A percentile compares a stretch with the other conserved stretches of the same genome.
Conservation (phyloP, 2,797 vertebrate genomes). For the Pangasius sanitwongsei region DNA sequence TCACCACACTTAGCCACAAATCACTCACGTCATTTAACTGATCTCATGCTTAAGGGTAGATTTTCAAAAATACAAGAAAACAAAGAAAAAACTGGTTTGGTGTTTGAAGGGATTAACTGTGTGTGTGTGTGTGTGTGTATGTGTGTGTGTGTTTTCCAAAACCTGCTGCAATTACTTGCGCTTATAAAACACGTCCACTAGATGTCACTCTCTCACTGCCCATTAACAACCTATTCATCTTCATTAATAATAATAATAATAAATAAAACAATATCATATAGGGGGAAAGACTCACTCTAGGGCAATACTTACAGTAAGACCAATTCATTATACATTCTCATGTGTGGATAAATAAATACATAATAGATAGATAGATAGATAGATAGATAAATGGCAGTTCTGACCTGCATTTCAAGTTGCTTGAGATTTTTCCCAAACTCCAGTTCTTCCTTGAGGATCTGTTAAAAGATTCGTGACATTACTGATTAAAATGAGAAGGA, state of each 20-base stretch:
- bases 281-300: not conserved
- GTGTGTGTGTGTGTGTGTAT: not conserved
- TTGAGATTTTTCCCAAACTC: constrained; percentile 50
- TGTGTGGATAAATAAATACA: not conserved
- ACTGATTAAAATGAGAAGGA: not conserved
- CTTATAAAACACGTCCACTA: not conserved
- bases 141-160: not conserved
- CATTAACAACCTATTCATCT: not conserved
- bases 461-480: constrained; percentile 23
- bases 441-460: constrained; percentile 58
- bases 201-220: not conserved
- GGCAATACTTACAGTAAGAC: not conserved
- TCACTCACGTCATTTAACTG: too few species aligned
- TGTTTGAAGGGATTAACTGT: not conserved
- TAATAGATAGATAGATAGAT: constrained; percentile 12
- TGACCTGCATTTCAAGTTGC: constrained; percentile 67
- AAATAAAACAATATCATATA: not conserved
- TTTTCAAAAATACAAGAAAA: not conserved
- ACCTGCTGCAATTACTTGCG: not conserved
- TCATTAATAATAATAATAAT: not conserved
- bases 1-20: too few species aligned
- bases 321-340: not conserved
- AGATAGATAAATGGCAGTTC: constrained; percentile 3
- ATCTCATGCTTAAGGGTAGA: not conserved
- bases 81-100: too few species aligned